Evolutionary conservation across 2,888 invertebrate species (phyloP).

Genomic region (Mythimna albipuncta): DNA sequence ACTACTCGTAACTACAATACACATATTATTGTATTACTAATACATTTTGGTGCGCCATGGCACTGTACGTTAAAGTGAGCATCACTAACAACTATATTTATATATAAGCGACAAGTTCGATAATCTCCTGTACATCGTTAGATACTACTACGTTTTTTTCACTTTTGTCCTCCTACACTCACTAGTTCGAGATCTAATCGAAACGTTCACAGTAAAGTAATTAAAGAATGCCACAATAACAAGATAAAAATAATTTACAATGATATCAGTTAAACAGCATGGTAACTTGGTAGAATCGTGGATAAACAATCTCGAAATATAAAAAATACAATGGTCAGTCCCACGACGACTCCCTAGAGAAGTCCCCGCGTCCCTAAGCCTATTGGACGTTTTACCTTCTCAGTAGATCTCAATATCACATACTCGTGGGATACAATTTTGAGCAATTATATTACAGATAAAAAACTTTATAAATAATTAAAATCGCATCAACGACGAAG

Average conservation of each 20-base stretch:
- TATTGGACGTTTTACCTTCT: constrained; percentile 72
- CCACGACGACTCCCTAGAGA: constrained; percentile 39
- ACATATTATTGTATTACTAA: constrained; percentile 69
- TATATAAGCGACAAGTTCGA: constrained; percentile 61
- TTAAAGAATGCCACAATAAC: constrained; percentile 52
- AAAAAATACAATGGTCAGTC: constrained; percentile 63
- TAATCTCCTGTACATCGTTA: constrained; percentile 55
- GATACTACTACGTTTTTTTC: constrained; percentile 50
- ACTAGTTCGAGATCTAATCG: constrained; percentile 55
- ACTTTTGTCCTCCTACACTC: constrained; percentile 45
- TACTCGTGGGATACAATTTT: constrained; percentile 75
- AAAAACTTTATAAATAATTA: constrained; percentile 54
- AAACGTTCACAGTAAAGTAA: constrained; percentile 54
- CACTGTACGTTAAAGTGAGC: constrained; percentile 74
- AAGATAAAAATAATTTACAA: constrained; percentile 63
- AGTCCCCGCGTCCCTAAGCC: constrained; percentile 54
- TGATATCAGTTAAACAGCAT: constrained; percentile 65
- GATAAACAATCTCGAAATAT: constrained; percentile 64
- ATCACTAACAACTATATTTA: constrained; percentile 71
- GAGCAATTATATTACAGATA: constrained; percentile 76
- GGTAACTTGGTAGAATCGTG: constrained; percentile 71
- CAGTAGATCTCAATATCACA: constrained; percentile 72
- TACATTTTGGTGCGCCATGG: constrained; percentile 82
- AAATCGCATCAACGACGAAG: constrained; percentile 28
- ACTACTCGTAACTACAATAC: constrained; percentile 68